Conservation (phyloP, 1,140 invertebrate species). For the Pemphigus obesinymphae region DNA sequence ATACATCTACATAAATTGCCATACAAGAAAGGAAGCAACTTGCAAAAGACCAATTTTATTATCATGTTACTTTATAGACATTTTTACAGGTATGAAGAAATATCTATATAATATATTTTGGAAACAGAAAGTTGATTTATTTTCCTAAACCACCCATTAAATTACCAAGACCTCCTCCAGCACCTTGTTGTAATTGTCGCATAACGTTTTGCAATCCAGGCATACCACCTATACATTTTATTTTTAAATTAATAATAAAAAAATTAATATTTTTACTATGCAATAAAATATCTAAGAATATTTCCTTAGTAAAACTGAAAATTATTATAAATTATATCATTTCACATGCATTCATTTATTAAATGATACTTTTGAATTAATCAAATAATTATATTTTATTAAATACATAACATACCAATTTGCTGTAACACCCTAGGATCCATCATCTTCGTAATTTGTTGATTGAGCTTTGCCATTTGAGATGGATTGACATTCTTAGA, state of each 20-base stretch:
- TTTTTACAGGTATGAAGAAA: slow-evolving; percentile 16
- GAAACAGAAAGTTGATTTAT: background rate
- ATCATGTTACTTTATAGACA: slow-evolving; percentile 7
- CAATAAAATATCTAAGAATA: background rate
- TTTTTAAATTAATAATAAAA: slow-evolving; percentile 10
- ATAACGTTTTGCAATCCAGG: slow-evolving; percentile 96
- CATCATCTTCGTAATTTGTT: slow-evolving; percentile 99
- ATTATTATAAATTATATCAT: too few relatives aligned
- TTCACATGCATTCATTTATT: too few relatives aligned
- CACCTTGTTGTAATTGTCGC: slow-evolving; percentile 90
- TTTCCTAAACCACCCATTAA: slow-evolving; percentile 68
- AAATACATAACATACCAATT: slow-evolving; percentile 61
- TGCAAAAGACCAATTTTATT: background rate
- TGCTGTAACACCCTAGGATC: slow-evolving; percentile 95
- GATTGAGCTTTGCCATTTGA: slow-evolving; percentile 98
- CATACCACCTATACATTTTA: slow-evolving; percentile 70
- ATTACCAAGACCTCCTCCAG: slow-evolving; percentile 66
- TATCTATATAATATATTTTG: background rate
- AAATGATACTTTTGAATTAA: slow-evolving; percentile 26
- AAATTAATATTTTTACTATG: background rate
- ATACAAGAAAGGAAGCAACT: background rate
- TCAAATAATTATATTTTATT: background rate
- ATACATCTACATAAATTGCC: background rate
- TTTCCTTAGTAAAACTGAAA: background rate
- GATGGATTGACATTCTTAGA: slow-evolving; percentile 96